Evolutionary conservation across 2,113 vertebrate genomes (phyloP).

Genomic region (Platysternon megacephalum): DNA sequence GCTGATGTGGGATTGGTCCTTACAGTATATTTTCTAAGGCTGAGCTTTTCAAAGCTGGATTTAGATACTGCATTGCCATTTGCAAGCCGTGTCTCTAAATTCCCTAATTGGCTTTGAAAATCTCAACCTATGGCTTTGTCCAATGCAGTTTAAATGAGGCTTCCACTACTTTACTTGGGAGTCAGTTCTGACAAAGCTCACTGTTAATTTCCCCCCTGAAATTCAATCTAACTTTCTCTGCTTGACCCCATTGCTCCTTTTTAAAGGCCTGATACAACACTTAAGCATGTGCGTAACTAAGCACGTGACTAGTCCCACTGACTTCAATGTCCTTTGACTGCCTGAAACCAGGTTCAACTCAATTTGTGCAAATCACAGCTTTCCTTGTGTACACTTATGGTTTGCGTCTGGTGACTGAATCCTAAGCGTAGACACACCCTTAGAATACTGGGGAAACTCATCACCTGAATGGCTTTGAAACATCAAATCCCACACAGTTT

Average conservation of each 20-base stretch:
- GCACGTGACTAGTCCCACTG: neutral
- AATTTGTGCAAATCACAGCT: neutral
- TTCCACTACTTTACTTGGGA: neutral
- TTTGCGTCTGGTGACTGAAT: neutral
- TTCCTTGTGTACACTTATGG: neutral
- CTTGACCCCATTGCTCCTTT: neutral
- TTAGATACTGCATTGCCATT: neutral
- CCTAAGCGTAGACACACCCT: neutral
- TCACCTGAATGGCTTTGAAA: neutral
- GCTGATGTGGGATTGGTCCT: neutral
- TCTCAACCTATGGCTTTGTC: neutral
- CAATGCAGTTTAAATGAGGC: neutral
- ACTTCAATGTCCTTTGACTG: neutral
- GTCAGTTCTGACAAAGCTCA: neutral
- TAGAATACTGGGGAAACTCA: conserved; percentile 27
- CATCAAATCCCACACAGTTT: neutral
- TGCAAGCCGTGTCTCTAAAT: neutral
- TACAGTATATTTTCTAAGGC: neutral
- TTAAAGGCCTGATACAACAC: neutral
- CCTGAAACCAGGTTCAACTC: neutral
- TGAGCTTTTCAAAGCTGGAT: neutral
- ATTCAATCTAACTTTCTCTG: neutral
- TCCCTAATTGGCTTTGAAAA: neutral
- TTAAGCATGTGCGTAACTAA: neutral
- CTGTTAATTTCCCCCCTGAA: neutral